phyloP scores from a whole-genome alignment of 1,140 invertebrate species.

The Phocides pigmalion region DNA sequence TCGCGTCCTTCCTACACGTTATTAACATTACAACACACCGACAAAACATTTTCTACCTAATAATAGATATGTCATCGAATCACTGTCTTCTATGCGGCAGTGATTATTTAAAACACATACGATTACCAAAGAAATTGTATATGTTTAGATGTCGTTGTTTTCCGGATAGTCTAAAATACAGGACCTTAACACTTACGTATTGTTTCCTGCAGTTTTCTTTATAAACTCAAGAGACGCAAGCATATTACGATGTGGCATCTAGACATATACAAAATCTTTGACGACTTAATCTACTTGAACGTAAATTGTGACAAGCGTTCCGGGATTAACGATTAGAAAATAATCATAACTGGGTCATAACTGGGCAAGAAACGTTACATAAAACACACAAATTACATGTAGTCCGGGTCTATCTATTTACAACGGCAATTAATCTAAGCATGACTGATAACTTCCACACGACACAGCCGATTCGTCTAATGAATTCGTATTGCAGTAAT shows the following conservation, averaged over 20 bases:
- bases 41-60: conserved; percentile 77
- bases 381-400: conserved; percentile 18
- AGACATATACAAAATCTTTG: conserved; percentile 1
- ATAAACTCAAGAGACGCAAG: too few relatives aligned
- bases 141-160: conserved; percentile 1
- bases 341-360: conserved; percentile 19
- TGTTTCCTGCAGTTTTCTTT: neutral
- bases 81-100: conserved; percentile 73
- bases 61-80: conserved; percentile 80
- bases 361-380: conserved; percentile 28
- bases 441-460: conserved; percentile 67
- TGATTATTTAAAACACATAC: conserved; percentile 58
- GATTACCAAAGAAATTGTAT: conserved; percentile 20
- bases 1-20: conserved; percentile 48
- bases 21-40: conserved; percentile 64
- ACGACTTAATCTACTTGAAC: conserved; percentile 29
- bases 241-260: neutral
- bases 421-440: conserved; percentile 55
- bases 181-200: too few relatives aligned
- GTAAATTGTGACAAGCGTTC: conserved; percentile 22
- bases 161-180: too few relatives aligned
- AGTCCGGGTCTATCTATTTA: conserved; percentile 55
- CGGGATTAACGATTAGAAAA: conserved; percentile 6
- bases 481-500: conserved; percentile 68
- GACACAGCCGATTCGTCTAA: conserved; percentile 81